Conservation (phyloP, 2,888 invertebrate species). For the Torymus texanus region DNA sequence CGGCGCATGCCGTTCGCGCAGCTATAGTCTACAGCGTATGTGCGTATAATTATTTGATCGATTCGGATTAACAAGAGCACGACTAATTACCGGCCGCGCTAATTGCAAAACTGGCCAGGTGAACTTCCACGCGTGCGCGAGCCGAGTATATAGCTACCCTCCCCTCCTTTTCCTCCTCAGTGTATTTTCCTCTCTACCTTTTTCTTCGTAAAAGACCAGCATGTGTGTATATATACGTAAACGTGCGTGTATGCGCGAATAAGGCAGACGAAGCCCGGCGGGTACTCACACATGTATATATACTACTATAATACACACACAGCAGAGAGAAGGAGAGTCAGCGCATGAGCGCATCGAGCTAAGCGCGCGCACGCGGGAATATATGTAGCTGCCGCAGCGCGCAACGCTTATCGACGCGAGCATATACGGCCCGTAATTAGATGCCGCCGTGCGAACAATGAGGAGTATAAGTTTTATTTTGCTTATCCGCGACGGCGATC, state of each 20-base stretch:
- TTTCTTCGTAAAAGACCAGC: neutral
- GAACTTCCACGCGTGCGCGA: slow-evolving; percentile 60
- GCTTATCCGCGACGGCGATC: slow-evolving; percentile 70
- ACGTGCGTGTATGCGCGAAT: neutral
- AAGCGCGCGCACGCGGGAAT: neutral
- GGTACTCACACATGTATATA: neutral
- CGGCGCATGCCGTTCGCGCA: neutral
- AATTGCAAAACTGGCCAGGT: slow-evolving; percentile 52
- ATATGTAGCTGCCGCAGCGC: neutral
- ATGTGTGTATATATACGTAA: too few species aligned
- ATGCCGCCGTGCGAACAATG: slow-evolving; percentile 71
- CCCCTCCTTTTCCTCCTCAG: neutral
- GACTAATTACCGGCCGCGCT: slow-evolving; percentile 52
- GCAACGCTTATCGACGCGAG: slow-evolving; percentile 58
- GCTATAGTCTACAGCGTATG: too few species aligned
- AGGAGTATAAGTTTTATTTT: slow-evolving; percentile 72
- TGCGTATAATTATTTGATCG: slow-evolving; percentile 50
- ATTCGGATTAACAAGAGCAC: slow-evolving; percentile 56
- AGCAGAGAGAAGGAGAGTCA: neutral
- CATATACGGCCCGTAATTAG: slow-evolving; percentile 69
- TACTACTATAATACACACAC: neutral
- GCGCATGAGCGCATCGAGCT: slow-evolving; percentile 41
- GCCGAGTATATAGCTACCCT: neutral
- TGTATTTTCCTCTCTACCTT: neutral
- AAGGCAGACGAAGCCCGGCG: neutral